Percentiles rank a stretch among this genome's conserved stretches.
Evolutionary conservation across 2,113 vertebrate genomes (phyloP).

Genomic region (Elephas maximus): DNA sequence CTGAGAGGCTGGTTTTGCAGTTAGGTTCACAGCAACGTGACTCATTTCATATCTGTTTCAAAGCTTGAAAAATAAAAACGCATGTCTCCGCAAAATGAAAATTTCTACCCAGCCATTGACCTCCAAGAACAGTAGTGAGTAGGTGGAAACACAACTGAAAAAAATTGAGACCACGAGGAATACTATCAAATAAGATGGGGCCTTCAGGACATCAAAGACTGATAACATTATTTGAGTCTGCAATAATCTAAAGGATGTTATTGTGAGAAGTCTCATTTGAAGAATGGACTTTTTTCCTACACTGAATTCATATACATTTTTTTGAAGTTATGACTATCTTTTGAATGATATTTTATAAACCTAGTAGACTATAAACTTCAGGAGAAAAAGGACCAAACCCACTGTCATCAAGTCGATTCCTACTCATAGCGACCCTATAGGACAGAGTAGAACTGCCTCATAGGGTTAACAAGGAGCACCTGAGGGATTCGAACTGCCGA

Average conservation of each 20-base stretch:
- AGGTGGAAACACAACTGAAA: not conserved
- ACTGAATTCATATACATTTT: not conserved
- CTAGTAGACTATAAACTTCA: not conserved
- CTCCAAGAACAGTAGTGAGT: not conserved
- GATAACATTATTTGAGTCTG: not conserved
- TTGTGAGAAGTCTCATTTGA: not conserved
- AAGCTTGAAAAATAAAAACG: conserved; percentile 3
- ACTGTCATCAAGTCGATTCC: no score
- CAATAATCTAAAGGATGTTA: not conserved
- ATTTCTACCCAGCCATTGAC: not conserved
- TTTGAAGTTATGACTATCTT: not conserved
- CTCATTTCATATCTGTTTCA: not conserved
- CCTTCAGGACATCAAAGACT: not conserved
- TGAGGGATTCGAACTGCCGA: no score
- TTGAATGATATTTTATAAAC: conserved; percentile 20
- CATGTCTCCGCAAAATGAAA: not conserved
- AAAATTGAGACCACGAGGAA: not conserved
- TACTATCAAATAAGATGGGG: not conserved
- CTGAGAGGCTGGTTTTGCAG: not conserved
- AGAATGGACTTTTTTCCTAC: not conserved
- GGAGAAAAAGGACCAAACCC: not conserved
- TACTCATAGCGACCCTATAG: no score
- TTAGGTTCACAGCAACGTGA: not conserved
- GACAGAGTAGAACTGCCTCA: no score
- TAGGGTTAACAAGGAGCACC: no score